Base-by-base conservation (phyloP, 2,888 invertebrate genomes). In the Artemia sinica region DNA sequence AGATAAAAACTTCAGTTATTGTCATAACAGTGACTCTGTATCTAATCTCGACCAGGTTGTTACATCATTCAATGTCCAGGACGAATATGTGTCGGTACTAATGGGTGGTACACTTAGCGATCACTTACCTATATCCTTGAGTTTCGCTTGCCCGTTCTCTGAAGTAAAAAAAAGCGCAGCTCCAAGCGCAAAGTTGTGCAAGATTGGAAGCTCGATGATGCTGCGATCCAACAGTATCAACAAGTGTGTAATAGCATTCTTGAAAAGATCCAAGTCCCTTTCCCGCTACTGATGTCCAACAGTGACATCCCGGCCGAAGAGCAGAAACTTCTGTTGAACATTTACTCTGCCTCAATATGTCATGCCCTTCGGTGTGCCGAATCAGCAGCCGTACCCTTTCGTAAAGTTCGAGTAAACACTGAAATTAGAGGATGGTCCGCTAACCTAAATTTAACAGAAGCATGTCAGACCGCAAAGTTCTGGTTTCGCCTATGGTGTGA, bases 251-350 rank as follows among this genome's bases (percentile, higher is more conserved):
- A 28, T 28, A 28, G 28, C 4, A 28, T 4, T 2, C 28, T 52
- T 52, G 52, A 52, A 52, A 52, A 52, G 52, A 4, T 14, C 4
- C 1, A 52, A 52, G 52, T 52, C 52, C 52, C 28, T 4, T 28
- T 28, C 28, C 28, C 28, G 28, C 28, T 28, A 1, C 28, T 28
- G 4, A 28, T 28, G 28, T 4, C 28, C 28, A 28, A 28, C 28
- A 1, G 28, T 28, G 4, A 4, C 28, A 1, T 28, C 28, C 28
- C 28, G 28, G 28, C 4, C 4, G 1, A 1, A 28, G 28, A 28
- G 28, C 28, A 52, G 52, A 52, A 52, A 52, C 52, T 52, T 13
- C 14, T 52, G 52, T 14, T 52, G 52, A 52, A 52, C 52, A 52
- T 52, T 52, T 52, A 52, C 4, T 52, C 52, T 52, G 52, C 52